Evolutionary conservation across 2,797 vertebrate genomes (phyloP), one percentile per base, ranked within the genome.

Genomic region (Tympanoctomys barrerae): DNA sequence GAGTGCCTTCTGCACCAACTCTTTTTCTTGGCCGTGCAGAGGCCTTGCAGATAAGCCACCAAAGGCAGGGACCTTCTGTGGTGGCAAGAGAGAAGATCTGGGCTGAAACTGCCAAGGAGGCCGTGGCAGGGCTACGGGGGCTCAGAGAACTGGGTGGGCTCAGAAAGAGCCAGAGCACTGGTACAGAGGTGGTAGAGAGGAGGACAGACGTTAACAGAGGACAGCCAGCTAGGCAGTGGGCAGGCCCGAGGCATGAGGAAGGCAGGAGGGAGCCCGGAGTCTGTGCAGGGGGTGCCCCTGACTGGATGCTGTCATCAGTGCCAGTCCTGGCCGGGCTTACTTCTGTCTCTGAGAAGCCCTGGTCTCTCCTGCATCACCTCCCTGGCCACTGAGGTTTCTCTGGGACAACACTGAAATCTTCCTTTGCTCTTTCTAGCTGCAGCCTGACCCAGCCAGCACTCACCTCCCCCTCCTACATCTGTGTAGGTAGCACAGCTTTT

Each of bases 141-240:
- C 39, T 46, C 0, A 0, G 39, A 54, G 42, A 0, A 8, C 61
- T n/a, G 81, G 0, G 16, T 57, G 82, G 70, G 28, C 85, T 75
- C 84, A 0, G 1, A 80, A 75, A 52, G 64, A 87, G 64, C 64
- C 64, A 16, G 70, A 59, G 46, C 0, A 39, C 39, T 39, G 39
- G 39, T 39, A 39, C 0, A 18, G 61, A 88, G 84, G n/a, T 11
- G 77, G 24, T 22, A 57, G 33, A 59, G 8, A 62, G 70, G 14
- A 14, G 70, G 14, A 14, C 28, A 52, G 31, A 66, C 59, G 8
- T 7, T 1, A 5, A 66, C 64, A 66, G 66, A 33, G n/a, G 84
- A 81, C 0, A 10, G 22, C 7, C 59, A 73, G 52, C 49, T n/a
- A 87, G 64, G 18, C 1, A 2, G 71, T n/a, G 26, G 79, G 49